Evolutionary conservation across 2,113 vertebrate species (phyloP).

Genomic region (Elephas maximus): DNA sequence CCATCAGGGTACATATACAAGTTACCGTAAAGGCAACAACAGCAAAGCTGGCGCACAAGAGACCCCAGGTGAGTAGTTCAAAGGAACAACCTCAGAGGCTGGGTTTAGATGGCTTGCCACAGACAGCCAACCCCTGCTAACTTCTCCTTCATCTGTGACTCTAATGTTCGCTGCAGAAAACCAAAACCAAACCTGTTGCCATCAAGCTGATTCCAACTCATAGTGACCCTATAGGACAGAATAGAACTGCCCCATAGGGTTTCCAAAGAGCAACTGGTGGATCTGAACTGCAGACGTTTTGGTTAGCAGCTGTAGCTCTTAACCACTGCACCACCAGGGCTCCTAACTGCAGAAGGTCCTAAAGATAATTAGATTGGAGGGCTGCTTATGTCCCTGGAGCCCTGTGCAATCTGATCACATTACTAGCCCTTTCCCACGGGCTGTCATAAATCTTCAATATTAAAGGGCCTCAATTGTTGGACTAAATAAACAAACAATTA

Average conservation of each 20-base stretch:
- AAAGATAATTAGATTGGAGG: neutral
- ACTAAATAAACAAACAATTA: neutral
- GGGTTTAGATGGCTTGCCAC: too few species aligned
- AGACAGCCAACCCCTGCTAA: neutral
- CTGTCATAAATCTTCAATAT: too few species aligned
- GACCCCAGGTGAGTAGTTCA: too few species aligned
- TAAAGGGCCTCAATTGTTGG: neutral
- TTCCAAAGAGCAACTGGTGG: too few species aligned
- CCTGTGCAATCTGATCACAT: neutral
- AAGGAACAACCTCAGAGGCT: neutral
- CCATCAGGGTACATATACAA: neutral
- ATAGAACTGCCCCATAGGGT: too few species aligned
- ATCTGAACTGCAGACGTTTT: too few species aligned
- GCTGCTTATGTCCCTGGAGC: neutral
- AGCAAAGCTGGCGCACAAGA: neutral
- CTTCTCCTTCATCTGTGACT: neutral
- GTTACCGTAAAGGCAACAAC: neutral
- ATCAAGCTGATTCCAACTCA: too few species aligned
- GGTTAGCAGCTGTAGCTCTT: too few species aligned
- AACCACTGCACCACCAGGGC: too few species aligned
- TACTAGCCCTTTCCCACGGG: neutral
- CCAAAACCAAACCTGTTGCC: too few species aligned
- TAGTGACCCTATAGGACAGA: too few species aligned
- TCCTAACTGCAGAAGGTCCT: neutral
- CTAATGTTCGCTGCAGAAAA: neutral